Evolutionary conservation across 2,797 vertebrate species (phyloP).

Genomic region (Chaetophractus vellerosus): DNA sequence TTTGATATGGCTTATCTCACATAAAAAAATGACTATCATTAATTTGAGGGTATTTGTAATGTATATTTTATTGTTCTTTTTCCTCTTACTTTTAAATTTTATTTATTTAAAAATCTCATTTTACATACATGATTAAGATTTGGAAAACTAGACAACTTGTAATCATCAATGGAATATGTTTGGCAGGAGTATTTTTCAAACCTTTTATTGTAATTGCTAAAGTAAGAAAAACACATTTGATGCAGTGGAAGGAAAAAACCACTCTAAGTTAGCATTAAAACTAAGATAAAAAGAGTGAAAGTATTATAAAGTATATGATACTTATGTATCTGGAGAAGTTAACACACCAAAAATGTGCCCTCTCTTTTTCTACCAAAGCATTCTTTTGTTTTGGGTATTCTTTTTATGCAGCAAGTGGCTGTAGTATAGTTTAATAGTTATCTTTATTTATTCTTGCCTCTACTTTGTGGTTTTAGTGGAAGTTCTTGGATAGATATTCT

Average conservation of each 20-base stretch:
- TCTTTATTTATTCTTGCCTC: neutral
- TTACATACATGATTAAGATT: slow-evolving; percentile 15
- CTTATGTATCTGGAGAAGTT: neutral
- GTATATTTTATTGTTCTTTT: neutral
- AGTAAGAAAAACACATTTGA: slow-evolving; percentile 38
- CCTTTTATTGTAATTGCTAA: slow-evolving; percentile 23
- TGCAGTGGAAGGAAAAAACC: neutral
- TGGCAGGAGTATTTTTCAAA: neutral
- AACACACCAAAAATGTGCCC: neutral
- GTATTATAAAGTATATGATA: neutral
- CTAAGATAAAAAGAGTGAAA: neutral
- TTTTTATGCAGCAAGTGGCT: neutral
- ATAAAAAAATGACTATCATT: neutral
- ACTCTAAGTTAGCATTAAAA: neutral
- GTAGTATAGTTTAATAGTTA: neutral
- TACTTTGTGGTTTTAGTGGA: neutral
- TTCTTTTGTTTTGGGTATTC: neutral
- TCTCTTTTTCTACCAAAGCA: neutral
- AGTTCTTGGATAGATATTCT: neutral
- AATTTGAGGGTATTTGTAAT: neutral
- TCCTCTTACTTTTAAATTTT: neutral
- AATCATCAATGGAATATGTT: neutral
- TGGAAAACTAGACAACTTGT: neutral
- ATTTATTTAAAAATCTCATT: neutral
- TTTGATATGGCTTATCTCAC: neutral